Evolutionary conservation across 1,140 invertebrate species (phyloP), one percentile per base, ranked within the genome.

Genomic region (Euborellia annulipes): DNA sequence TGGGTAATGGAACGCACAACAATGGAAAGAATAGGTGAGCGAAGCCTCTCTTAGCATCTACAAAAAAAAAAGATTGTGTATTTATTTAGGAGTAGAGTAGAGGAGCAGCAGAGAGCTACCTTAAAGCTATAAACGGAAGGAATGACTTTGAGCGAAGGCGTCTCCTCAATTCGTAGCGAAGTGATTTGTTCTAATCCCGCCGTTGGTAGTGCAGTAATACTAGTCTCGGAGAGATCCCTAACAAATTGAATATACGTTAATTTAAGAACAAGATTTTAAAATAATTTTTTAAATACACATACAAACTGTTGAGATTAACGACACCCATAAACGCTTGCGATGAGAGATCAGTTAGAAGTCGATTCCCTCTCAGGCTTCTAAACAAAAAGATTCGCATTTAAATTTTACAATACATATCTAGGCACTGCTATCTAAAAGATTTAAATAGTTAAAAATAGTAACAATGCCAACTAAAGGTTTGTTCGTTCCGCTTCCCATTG

Each of bases 41-140:
- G 63, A 50, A 8, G 72, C 73, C 44, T 56, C 56, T 52, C 63
- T 58, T 32, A 77, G 61, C 23, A 62, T 58, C 50, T 64, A 50
- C 20, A 71, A 69, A 47, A 62, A 57, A 45, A 62, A 58, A 39
- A 16, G n/a, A 39, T n/a, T 6, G 16, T 6, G 4, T 39, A 6
- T 39, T 6, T n/a, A n/a, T 6, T 20, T 6, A 16, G 16, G n/a
- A 17, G n/a, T n/a, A n/a, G n/a, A n/a, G n/a, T n/a, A n/a, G n/a
- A n/a, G n/a, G n/a, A n/a, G n/a, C n/a, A n/a, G n/a, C n/a, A n/a
- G n/a, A n/a, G n/a, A n/a, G n/a, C n/a, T 60, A 80, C 78, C 62
- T 69, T 62, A 54, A 88, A 83, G 55, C 82, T 73, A 55, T 85
- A 80, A 44, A 91, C 78, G 14, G 84, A 85, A 2, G 86, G 86